Base-by-base conservation (phyloP, 2,888 invertebrate species). In the Diarsia brunnea region DNA sequence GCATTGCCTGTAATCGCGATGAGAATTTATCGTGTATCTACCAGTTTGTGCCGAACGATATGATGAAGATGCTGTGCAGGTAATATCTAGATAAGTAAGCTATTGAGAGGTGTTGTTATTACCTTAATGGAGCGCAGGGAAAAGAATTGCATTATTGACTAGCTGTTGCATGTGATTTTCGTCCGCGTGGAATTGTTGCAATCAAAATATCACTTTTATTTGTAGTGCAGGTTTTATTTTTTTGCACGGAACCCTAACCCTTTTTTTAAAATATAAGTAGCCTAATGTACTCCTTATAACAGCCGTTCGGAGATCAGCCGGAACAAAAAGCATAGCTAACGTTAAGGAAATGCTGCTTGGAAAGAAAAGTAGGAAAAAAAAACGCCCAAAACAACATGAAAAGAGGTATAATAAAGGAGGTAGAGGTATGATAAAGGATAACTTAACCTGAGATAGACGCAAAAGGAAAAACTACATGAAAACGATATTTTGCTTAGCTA, bases 51-150 rank as follows among this genome's bases (percentile, higher is more conserved):
- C 49, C 66, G 55, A 27, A 64, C 78, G 19, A 71, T 75, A 74
- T 79, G 84, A 86, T 86, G 84, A 87, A 87, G 88, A 80, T 87
- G 78, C 77, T 82, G 65, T 58, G 27, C 63, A 14, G 11, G 82
- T 77, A 85, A 73, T 82, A 77, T 63, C 82, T 61, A 65, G 82
- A 82, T 85, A 81, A 84, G 63, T 74, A 45, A 76, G 70, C 61
- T 82, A 82, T 85, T 43, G 70, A 85, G 70, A 73, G 73, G 68
- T 82, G 81, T 81, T 83, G 82, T 71, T 85, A 81, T 85, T 81
- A 73, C 64, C 24, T 69, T 70, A 38, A 70, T 71, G 63, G 58
- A 80, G 67, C 16, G 43, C 5, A 45, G 24, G 24, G n/a, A 47
- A 27, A 60, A 43, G 19, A 53, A 4, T 12, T 47, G 47, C 16